phyloP scores from a whole-genome alignment of 1,140 invertebrate genomes.

The Apis mellifera region DNA sequence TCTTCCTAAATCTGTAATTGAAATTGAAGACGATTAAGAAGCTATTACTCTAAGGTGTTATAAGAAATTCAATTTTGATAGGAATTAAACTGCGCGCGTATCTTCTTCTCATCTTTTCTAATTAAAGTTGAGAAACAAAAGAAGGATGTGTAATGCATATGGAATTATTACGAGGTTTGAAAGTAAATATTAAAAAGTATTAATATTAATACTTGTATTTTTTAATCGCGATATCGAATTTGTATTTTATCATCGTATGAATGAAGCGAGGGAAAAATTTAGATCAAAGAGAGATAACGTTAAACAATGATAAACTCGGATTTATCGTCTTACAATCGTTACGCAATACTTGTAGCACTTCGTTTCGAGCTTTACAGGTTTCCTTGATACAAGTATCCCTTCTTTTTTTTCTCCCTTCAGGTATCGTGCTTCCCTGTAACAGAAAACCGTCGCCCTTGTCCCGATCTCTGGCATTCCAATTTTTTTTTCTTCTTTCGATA shows the following conservation, averaged over 20 bases:
- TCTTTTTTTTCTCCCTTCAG: neutral
- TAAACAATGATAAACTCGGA: neutral
- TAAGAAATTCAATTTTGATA: too few relatives aligned
- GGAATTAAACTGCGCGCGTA: too few relatives aligned
- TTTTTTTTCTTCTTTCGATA: neutral
- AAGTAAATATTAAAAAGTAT: too few relatives aligned
- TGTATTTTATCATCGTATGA: neutral
- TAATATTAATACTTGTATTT: neutral
- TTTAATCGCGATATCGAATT: neutral
- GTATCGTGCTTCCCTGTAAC: slow-evolving; percentile 21
- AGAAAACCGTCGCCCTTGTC: neutral
- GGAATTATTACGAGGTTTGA: too few relatives aligned
- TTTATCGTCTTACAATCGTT: slow-evolving; percentile 27
- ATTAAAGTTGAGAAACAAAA: too few relatives aligned
- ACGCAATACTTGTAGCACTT: slow-evolving; percentile 45
- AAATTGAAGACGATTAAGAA: too few relatives aligned
- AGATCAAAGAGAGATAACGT: neutral
- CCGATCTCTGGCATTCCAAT: neutral
- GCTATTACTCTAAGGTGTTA: too few relatives aligned
- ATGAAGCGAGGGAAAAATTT: neutral
- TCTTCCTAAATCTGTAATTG: too few relatives aligned
- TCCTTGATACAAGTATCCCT: slow-evolving; percentile 14
- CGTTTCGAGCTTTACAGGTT: slow-evolving; percentile 18
- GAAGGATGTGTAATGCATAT: too few relatives aligned
- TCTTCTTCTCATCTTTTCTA: too few relatives aligned